Evolutionary conservation across 2,888 invertebrate species (phyloP).

Genomic region (Nomada hirtipes): DNA sequence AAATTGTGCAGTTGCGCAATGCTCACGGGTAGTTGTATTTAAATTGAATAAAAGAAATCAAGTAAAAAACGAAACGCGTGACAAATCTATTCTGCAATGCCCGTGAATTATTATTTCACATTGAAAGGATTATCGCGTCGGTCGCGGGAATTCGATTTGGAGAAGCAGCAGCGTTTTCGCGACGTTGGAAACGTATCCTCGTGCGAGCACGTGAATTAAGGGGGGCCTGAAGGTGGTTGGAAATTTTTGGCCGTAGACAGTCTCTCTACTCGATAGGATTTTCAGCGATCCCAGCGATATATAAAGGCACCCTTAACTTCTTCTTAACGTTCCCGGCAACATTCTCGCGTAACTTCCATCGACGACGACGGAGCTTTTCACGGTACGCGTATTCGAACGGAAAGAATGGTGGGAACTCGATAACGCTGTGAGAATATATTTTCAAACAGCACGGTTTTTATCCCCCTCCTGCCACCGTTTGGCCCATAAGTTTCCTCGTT

Average conservation of each 20-base stretch:
- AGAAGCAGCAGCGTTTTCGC: too few relatives aligned
- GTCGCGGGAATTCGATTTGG: not conserved
- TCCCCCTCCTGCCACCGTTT: not conserved
- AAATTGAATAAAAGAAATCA: too few relatives aligned
- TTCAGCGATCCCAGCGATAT: constrained; percentile 6
- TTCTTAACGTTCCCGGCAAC: constrained; percentile 30
- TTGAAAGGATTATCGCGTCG: too few relatives aligned
- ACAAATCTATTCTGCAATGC: too few relatives aligned
- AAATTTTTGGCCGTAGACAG: constrained; percentile 18
- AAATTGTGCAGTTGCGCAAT: too few relatives aligned
- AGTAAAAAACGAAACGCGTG: too few relatives aligned
- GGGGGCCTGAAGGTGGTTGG: not conserved
- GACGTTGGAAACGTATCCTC: too few relatives aligned
- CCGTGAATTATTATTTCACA: too few relatives aligned
- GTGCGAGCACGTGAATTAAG: constrained; percentile 19
- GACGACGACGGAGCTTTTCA: constrained; percentile 37
- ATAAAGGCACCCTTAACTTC: constrained; percentile 45
- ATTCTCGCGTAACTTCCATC: constrained; percentile 35
- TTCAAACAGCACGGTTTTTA: constrained; percentile 38
- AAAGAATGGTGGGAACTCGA: constrained; percentile 58
- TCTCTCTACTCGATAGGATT: constrained; percentile 29
- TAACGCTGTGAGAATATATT: constrained; percentile 59
- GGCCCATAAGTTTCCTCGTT: constrained; percentile 49
- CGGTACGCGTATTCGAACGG: constrained; percentile 44
- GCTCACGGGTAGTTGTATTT: too few relatives aligned